Conservation (phyloP, 2,113 vertebrate species). For the Scatophagus argus region DNA sequence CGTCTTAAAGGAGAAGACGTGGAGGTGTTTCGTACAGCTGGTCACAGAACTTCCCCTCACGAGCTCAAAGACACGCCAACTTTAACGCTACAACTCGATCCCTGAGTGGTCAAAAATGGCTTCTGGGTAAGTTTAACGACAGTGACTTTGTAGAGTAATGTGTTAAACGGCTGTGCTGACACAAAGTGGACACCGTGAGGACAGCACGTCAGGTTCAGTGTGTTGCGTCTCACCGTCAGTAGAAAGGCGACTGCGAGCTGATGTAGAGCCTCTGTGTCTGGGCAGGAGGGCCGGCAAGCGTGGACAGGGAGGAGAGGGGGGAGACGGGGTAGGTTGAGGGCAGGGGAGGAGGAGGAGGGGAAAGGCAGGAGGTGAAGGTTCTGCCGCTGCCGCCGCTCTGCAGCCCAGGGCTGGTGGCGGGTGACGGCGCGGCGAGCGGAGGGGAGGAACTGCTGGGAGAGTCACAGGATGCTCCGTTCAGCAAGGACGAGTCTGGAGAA, state of each 20-base stretch:
- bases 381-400: slow-evolving; percentile 18
- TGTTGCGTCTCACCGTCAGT: slow-evolving; percentile 64
- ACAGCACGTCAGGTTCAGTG: too few relatives aligned
- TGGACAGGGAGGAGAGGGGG: neutral
- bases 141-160: too few relatives aligned
- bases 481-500: slow-evolving; percentile 43
- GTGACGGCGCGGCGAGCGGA: slow-evolving; percentile 2
- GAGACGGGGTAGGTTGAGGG: neutral
- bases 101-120: too few relatives aligned
- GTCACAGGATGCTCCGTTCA: slow-evolving; percentile 13
- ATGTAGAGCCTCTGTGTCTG: slow-evolving; percentile 42
- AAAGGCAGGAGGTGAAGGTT: slow-evolving; percentile 42
- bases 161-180: too few relatives aligned
- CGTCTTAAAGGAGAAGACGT: too few relatives aligned
- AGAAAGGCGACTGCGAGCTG: slow-evolving; percentile 39
- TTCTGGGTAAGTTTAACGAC: too few relatives aligned
- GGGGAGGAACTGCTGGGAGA: slow-evolving; percentile 47
- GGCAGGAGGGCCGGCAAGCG: neutral
- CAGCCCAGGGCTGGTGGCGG: slow-evolving; percentile 2
- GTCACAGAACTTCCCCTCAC: too few relatives aligned
- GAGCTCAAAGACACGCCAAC: too few relatives aligned
- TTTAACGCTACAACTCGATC: too few relatives aligned
- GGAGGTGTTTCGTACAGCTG: too few relatives aligned
- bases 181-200: too few relatives aligned
- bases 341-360: slow-evolving; percentile 1